Evolutionary conservation across 2,797 vertebrate species (phyloP).

Genomic region (Gadopsis bispinosus): DNA sequence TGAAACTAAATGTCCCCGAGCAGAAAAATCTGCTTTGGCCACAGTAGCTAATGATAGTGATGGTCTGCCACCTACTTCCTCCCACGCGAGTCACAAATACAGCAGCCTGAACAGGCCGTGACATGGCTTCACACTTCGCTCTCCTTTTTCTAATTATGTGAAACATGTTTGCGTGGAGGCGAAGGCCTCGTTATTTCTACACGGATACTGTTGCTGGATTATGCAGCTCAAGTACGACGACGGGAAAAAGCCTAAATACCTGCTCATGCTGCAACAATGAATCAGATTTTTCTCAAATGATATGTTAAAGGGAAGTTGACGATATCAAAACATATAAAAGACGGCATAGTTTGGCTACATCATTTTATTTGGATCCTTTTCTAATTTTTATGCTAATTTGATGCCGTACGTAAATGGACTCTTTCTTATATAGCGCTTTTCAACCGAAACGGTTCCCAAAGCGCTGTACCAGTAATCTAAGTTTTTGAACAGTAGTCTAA

Average conservation of each 20-base stretch:
- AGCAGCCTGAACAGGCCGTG: not conserved
- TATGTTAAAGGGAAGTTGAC: too few species aligned
- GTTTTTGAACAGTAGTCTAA: too few species aligned
- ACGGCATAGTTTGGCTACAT: too few species aligned
- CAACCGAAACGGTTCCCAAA: too few species aligned
- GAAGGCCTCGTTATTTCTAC: not conserved
- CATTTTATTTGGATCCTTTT: too few species aligned
- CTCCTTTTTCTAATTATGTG: not conserved
- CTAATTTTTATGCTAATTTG: too few species aligned
- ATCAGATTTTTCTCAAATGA: too few species aligned
- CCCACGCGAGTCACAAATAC: conserved; percentile 15
- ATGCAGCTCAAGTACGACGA: not conserved
- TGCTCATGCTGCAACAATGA: not conserved
- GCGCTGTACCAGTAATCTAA: too few species aligned
- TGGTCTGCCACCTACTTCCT: conserved; percentile 6
- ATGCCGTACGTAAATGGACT: too few species aligned
- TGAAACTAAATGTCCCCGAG: not conserved
- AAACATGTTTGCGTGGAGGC: not conserved
- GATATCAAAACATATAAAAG: too few species aligned
- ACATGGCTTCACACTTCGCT: conserved; percentile 9
- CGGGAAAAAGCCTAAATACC: not conserved
- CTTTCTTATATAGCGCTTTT: too few species aligned
- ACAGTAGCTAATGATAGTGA: not conserved
- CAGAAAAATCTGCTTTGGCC: not conserved
- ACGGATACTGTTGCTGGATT: not conserved